Evolutionary conservation across 2,888 invertebrate genomes (phyloP), one percentile per base, ranked within the genome.

Genomic region (Glaucopsyche alexis): DNA sequence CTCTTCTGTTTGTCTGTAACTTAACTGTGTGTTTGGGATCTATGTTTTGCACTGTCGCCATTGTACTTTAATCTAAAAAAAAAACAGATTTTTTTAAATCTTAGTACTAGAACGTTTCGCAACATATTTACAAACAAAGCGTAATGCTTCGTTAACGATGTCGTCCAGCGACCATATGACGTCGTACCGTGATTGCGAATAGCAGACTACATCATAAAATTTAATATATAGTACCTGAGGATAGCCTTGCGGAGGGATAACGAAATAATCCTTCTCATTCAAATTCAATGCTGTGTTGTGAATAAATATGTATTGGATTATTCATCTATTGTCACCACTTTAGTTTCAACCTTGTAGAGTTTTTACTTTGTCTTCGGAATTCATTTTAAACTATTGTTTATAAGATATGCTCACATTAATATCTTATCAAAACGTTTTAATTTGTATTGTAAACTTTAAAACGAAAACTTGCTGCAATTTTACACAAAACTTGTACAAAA

Each of bases 11-110:
- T 71, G 72, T 78, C 11, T 75, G 75, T 19, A 80, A 72, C 16
- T 75, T 77, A n/a, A 78, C 80, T 8, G 76, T 76, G 45, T 77
- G 73, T 72, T 78, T 80, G 4, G 77, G 71, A 38, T 84, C 82
- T 14, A 82, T 67, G 7, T 80, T 85, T 83, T 88, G 88, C 81
- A 88, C 84, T 77, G 85, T 80, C 4, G 90, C 90, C 91, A 91
- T 81, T 73, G 65, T 72, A 70, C 64, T 70, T 47, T 7, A 2
- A 55, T 64, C 74, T 75, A 73, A 38, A 76, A 75, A 75, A 55
- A 5, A 67, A 73, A 55, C 60, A 4, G 29, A 29, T 29, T 29
- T 4, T 9, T 45, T 9, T n/a, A 7, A 9, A 69, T 47, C 19
- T 29, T 13, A 1, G 2, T 29, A 7, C 13, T 60, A 9, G 11